Evolutionary conservation across 2,113 vertebrate genomes (phyloP).

Genomic region (Circaetus gallicus): DNA sequence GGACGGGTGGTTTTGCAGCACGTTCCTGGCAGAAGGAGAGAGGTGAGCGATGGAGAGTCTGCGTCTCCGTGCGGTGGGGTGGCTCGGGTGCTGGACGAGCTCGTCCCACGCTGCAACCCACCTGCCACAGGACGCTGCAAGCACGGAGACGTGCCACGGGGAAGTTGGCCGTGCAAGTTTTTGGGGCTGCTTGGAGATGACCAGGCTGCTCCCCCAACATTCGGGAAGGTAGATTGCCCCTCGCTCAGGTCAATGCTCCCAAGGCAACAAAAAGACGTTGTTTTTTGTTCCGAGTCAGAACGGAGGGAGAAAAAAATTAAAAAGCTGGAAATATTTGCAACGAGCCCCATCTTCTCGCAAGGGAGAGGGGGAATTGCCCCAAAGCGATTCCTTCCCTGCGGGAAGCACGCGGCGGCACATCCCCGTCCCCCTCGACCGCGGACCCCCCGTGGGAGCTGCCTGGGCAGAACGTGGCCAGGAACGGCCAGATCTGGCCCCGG

Average conservation of each 20-base stretch:
- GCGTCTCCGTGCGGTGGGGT: accelerated
- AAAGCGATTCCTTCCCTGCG: neutral
- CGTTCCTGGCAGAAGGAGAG: neutral
- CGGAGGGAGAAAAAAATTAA: neutral
- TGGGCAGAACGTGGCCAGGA: neutral
- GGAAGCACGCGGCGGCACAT: neutral
- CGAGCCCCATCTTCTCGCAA: neutral
- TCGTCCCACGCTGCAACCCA: accelerated
- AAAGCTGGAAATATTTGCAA: neutral
- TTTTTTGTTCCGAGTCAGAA: neutral
- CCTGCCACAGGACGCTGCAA: neutral
- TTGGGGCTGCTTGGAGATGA: neutral
- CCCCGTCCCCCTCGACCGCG: neutral
- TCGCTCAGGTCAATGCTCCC: neutral
- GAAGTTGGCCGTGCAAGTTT: neutral
- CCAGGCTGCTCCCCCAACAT: neutral
- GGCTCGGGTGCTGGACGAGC: neutral
- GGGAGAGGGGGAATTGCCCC: neutral
- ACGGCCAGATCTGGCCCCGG: neutral
- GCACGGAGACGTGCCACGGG: accelerated
- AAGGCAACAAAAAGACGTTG: neutral
- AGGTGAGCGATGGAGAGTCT: neutral
- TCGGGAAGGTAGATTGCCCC: neutral
- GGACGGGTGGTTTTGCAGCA: neutral
- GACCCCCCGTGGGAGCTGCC: neutral